Evolutionary conservation across 2,797 vertebrate species (phyloP), one percentile per base, ranked within the genome.

Genomic region (Falco columbarius): DNA sequence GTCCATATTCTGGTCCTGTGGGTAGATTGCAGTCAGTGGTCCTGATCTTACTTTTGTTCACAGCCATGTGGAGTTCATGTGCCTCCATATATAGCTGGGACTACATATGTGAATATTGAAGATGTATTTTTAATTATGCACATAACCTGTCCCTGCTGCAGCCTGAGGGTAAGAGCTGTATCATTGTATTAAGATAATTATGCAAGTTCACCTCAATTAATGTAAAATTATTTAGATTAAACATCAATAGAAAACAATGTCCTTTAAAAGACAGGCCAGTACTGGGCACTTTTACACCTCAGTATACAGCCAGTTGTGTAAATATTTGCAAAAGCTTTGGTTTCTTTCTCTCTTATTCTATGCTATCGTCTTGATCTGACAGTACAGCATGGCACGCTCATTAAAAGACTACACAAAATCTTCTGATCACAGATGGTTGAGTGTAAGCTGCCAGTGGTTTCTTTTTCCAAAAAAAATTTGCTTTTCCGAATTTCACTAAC

Each of bases 361-460:
- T 10, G 14, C 22, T 67, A 20, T 0, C 0, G 19, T 51, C 34
- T 72, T 70, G 59, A 6, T 81, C n/a, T 0, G 1, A 89, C 21
- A 46, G 7, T n/a, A 67, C 46, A n/a, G 19, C 22, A 14, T 30
- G 44, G 42, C 75, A 58, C 10, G 14, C 10, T 17, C 18, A 32
- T n/a, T 92, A 67, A 32, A 76, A 77, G 30, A 46, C 27, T 19
- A 24, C 23, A 46, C 12, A 92, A 84, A 95, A 80, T 23, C 34
- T 74, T 77, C 61, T 82, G 12, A 63, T 85, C 36, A n/a, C 24
- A 55, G 38, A 23, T 36, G 38, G 55, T 1, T 59, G 23, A 73
- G n/a, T 66, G 23, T 81, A 91, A 56, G 29, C 2, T 85, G 21
- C 20, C 30, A 66, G 75, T 0, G 1, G 38, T 20, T 52, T 24